These are phyloP conservation scores for Carabus problematicus DNA, from an alignment of 2,888 invertebrate genomes.

Conservation along the genomic window DNA sequence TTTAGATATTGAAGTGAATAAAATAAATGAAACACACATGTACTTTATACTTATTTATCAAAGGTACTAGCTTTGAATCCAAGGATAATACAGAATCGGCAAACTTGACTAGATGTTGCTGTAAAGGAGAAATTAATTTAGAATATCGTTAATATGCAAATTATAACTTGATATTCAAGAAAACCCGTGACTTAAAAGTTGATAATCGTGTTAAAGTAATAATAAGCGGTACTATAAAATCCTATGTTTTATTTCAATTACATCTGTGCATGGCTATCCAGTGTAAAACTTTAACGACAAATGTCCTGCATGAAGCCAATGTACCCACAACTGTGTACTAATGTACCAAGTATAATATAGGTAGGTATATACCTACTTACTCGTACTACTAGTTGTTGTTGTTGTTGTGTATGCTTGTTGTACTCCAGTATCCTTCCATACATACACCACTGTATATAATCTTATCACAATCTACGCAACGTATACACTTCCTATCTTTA, in stretches of 20 bases:
- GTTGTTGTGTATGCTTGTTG: too few relatives aligned
- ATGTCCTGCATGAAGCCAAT: background rate
- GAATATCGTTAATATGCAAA: constrained; percentile 27
- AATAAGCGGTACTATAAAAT: constrained; percentile 16
- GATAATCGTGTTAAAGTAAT: constrained; percentile 23
- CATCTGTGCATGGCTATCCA: constrained; percentile 11
- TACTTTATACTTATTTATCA: background rate
- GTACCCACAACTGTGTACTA: too few relatives aligned
- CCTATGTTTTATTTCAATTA: constrained; percentile 16
- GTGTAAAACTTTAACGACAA: constrained; percentile 19
- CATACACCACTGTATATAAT: too few relatives aligned
- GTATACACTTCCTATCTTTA: constrained; percentile 13
- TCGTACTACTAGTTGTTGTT: background rate
- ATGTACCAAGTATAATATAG: too few relatives aligned
- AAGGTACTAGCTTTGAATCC: too few relatives aligned
- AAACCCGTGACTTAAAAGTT: constrained; percentile 15
- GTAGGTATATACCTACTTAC: too few relatives aligned
- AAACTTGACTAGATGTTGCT: too few relatives aligned
- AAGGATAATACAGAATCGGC: too few relatives aligned
- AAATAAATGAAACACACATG: background rate
- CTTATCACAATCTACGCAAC: constrained; percentile 10
- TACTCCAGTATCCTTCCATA: too few relatives aligned
- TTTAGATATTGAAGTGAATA: constrained; percentile 4
- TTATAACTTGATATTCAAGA: constrained; percentile 23
- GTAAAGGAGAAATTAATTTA: constrained; percentile 20